Conservation (phyloP, 2,888 invertebrate genomes). For the Beris chalybata region DNA sequence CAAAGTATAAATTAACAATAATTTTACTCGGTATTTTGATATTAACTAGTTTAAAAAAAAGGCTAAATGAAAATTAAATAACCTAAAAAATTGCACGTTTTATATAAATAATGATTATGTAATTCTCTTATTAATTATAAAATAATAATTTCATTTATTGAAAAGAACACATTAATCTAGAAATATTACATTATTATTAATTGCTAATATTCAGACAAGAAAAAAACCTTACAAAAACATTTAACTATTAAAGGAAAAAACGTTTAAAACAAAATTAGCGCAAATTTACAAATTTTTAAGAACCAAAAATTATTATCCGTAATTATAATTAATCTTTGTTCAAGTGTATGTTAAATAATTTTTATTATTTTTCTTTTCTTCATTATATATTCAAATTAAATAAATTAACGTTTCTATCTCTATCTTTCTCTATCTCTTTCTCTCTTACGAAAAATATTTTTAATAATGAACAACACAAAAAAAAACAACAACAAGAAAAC, state of each 20-base stretch:
- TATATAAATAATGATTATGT: conserved; percentile 6
- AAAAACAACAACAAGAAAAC: no score
- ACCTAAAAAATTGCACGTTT: conserved; percentile 18
- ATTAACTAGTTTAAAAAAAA: no score
- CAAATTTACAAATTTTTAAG: conserved; percentile 31
- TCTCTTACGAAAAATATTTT: no score
- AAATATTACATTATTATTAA: conserved; percentile 17
- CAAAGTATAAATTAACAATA: no score
- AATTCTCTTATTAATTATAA: conserved; percentile 1
- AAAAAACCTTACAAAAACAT: conserved; percentile 20
- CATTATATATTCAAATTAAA: conserved; percentile 9
- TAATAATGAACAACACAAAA: no score
- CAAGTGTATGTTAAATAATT: conserved; percentile 10
- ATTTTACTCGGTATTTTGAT: no score
- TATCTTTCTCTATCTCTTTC: no score
- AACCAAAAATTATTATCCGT: conserved; percentile 16
- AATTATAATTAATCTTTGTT: conserved; percentile 14
- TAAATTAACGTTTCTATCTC: conserved; percentile 1
- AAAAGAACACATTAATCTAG: conserved; percentile 18
- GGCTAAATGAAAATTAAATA: no score
- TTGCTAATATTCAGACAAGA: conserved; percentile 21
- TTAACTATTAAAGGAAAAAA: conserved; percentile 29
- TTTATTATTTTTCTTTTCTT: background rate
- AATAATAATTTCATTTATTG: conserved; percentile 19
- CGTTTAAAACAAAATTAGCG: conserved; percentile 31